Evolutionary conservation across 2,888 invertebrate genomes (phyloP).

Genomic region (Drosophila buzzatii): DNA sequence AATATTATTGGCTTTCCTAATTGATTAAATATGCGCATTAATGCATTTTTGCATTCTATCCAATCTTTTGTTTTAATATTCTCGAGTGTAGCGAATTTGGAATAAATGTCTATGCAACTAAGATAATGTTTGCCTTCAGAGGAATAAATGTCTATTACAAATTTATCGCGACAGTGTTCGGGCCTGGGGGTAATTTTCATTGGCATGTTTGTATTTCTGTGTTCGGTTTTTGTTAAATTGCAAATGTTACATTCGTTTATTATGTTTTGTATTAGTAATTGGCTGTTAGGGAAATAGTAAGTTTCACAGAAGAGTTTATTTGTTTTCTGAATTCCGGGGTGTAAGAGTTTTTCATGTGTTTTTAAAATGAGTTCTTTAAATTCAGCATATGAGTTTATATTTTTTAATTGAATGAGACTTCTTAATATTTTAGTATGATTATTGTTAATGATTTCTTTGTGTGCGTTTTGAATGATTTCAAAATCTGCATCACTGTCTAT

Average conservation of each 20-base stretch:
- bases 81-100: not conserved
- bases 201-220: not conserved
- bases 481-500: not conserved
- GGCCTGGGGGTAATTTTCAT: not conserved
- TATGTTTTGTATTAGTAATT: not conserved
- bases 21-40: not conserved
- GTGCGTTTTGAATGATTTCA: not conserved
- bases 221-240: not conserved
- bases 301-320: not conserved
- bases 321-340: not conserved
- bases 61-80: constrained; percentile 2
- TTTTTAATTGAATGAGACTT: too few relatives aligned
- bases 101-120: not conserved
- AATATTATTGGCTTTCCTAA: too few relatives aligned
- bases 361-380: too few relatives aligned
- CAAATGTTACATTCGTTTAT: constrained; percentile 1
- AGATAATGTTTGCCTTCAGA: not conserved
- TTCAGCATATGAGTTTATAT: too few relatives aligned
- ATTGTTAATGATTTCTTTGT: not conserved
- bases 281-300: too few relatives aligned
- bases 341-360: too few relatives aligned
- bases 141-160: constrained; percentile 2
- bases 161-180: not conserved
- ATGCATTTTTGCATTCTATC: not conserved
- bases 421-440: too few relatives aligned